phyloP scores from a whole-genome alignment of 1,140 invertebrate genomes.

The Drosophila sp. region DNA sequence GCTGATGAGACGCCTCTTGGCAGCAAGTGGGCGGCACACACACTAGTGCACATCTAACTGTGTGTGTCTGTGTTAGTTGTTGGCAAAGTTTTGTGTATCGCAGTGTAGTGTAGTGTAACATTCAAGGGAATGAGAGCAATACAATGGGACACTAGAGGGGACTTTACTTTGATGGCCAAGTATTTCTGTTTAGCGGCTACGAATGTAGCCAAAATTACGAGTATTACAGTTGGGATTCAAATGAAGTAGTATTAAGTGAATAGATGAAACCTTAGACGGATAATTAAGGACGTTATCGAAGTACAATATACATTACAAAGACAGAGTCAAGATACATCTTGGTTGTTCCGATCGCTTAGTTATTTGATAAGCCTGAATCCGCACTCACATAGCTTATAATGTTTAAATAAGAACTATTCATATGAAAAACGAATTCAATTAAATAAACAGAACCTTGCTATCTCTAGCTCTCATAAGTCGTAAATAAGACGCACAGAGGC shows the following conservation, averaged over 20 bases:
- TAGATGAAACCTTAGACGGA: neutral
- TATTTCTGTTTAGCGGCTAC: constrained; percentile 35
- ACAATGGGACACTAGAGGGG: constrained; percentile 65
- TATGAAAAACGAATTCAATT: too few relatives aligned
- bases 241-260: neutral
- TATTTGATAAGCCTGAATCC: too few relatives aligned
- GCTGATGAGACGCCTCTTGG: constrained; percentile 44
- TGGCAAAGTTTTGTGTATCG: constrained; percentile 53
- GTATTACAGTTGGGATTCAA: neutral
- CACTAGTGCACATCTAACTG: constrained; percentile 30
- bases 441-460: too few relatives aligned
- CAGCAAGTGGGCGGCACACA: constrained; percentile 5
- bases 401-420: too few relatives aligned
- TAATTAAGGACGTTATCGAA: neutral
- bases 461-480: too few relatives aligned
- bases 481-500: too few relatives aligned
- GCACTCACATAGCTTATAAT: too few relatives aligned
- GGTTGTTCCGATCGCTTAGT: too few relatives aligned
- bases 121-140: neutral
- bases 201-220: constrained; percentile 39
- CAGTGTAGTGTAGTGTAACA: neutral
- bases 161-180: constrained; percentile 59
- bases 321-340: too few relatives aligned
- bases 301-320: too few relatives aligned
- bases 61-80: constrained; percentile 64